Conservation (phyloP, 2,797 vertebrate genomes). For the Poliocrania exsul region DNA sequence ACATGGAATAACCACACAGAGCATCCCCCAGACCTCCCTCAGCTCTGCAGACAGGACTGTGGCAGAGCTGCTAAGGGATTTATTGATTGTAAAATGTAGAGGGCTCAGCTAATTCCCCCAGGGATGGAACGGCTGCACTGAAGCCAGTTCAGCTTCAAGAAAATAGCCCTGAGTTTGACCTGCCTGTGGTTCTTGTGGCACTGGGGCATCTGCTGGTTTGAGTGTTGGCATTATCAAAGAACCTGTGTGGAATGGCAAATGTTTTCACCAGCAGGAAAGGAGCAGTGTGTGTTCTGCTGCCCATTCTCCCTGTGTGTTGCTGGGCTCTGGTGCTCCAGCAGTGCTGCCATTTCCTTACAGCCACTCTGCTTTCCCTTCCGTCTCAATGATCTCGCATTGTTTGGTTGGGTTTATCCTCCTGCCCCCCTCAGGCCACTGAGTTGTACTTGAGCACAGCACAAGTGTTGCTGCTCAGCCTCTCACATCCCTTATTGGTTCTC, state of each 20-base stretch:
- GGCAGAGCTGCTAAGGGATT: background rate
- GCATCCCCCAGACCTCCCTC: background rate
- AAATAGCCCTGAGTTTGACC: background rate
- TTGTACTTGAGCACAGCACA: background rate
- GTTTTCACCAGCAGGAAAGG: background rate
- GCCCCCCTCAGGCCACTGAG: background rate
- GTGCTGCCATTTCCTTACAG: background rate
- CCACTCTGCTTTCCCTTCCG: background rate
- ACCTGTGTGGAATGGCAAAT: background rate
- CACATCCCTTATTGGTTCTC: background rate
- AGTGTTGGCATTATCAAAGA: background rate
- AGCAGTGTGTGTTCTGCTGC: accelerated
- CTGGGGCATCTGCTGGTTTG: background rate
- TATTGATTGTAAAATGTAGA: background rate
- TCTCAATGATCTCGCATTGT: too few relatives aligned
- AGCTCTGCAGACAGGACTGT: background rate
- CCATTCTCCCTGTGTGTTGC: background rate
- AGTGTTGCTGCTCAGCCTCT: background rate
- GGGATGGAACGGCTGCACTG: background rate
- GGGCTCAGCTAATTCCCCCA: background rate
- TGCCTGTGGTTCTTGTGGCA: background rate
- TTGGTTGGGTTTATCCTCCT: background rate
- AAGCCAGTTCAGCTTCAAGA: background rate
- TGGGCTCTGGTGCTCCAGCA: background rate
- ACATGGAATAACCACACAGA: background rate